Percentiles rank a stretch among this genome's conserved stretches.
Conservation (phyloP, 2,797 vertebrate genomes). For the Enteromius treurensis region DNA sequence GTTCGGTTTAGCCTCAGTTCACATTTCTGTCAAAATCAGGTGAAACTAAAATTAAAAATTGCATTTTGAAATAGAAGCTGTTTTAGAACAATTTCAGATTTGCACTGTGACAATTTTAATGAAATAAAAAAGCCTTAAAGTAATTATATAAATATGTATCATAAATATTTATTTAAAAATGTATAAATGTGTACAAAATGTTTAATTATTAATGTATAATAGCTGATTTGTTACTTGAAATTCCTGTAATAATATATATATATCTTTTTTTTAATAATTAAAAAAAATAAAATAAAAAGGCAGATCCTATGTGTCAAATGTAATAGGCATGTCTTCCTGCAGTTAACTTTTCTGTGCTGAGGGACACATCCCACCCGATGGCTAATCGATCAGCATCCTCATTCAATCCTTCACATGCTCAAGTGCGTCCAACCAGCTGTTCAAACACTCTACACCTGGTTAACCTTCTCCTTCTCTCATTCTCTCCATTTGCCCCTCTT, state of each 20-base stretch:
- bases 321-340: constrained; percentile 18
- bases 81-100: background rate
- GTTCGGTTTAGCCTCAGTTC: background rate
- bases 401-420: constrained; percentile 9
- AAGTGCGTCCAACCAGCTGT: constrained; percentile 16
- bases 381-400: constrained; percentile 18
- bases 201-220: too few relatives aligned
- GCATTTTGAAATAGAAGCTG: background rate
- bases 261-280: too few relatives aligned
- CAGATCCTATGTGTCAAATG: background rate
- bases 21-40: background rate
- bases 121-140: background rate
- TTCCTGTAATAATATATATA: background rate
- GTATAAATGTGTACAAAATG: too few relatives aligned
- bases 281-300: too few relatives aligned
- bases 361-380: constrained; percentile 15
- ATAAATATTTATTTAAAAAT: too few relatives aligned
- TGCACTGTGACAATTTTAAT: background rate
- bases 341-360: constrained; percentile 12
- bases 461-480: constrained; percentile 4
- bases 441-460: constrained; percentile 36
- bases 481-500: constrained; percentile 26
- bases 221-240: too few relatives aligned
- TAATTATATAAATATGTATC: background rate
- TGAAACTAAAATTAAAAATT: background rate